A percentile compares a stretch with the other conserved stretches of the same genome.
phyloP scores from a whole-genome alignment of 2,797 vertebrate species.

The Peromyscus eremicus region DNA sequence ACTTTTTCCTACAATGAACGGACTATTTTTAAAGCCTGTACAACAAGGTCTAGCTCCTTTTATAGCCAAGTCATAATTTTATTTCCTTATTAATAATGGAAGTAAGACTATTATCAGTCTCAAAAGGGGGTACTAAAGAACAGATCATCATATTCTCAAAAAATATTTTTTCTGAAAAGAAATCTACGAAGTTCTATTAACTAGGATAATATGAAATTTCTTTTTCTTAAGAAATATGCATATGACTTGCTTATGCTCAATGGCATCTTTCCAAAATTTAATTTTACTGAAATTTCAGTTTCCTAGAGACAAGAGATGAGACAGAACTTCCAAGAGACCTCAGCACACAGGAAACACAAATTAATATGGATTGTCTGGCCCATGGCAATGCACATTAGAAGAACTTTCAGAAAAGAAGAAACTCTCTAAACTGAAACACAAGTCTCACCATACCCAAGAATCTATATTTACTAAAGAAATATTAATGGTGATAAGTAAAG shows the following conservation, averaged over 20 bases:
- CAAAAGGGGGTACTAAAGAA: not conserved
- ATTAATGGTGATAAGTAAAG: slow-evolving; percentile 50
- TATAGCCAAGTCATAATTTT: slow-evolving; percentile 18
- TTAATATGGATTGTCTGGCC: not conserved
- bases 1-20: not conserved
- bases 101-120: not conserved
- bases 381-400: not conserved
- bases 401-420: not conserved
- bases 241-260: not conserved
- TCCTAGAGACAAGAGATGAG: not conserved
- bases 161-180: slow-evolving; percentile 1
- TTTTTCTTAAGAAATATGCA: slow-evolving; percentile 14
- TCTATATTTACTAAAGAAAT: not conserved
- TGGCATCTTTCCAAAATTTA: not conserved
- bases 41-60: not conserved
- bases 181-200: not conserved
- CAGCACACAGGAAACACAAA: not conserved
- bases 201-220: slow-evolving; percentile 9
- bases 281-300: not conserved
- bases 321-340: not conserved
- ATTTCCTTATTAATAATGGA: slow-evolving; percentile 20
- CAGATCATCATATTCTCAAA: not conserved
- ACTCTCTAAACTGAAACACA: slow-evolving; percentile 41
- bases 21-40: not conserved
- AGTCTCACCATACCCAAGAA: slow-evolving; percentile 8